Base-by-base conservation (phyloP, 2,888 invertebrate species). In the Stenichneumon culpator region DNA sequence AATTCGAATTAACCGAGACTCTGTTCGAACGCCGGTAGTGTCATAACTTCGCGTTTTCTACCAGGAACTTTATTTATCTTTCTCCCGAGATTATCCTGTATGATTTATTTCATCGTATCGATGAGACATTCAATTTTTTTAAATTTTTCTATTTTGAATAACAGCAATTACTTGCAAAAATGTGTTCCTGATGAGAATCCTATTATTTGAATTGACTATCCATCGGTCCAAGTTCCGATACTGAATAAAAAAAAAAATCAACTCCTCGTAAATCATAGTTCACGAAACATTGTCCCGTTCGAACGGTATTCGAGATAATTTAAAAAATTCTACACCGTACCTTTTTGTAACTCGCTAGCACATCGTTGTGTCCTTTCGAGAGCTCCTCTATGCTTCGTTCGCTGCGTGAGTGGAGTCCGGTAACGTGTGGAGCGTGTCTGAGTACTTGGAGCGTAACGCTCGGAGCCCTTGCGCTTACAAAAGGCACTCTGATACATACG, bases 1-100 rank as follows among this genome's bases (percentile, higher is more conserved):
- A 60, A 81, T 80, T 84, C 67, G 78, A 86, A 84, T 87, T 84
- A 83, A 25, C 86, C 60, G 86, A 79, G 69, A 84, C 54, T 65
- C 39, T 68, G 74, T 69, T 63, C 52, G 67, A 73, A 78, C 47
- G 70, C 2, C 67, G 25, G 7, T 52, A 11, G 70, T 78, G 77
- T 81, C 81, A 70, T 63, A 79, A 68, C 80, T 80, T 72, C 57
- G 67, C 80, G 67, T 68, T 74, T 74, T 39, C 25, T 22, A 74
- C 11, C 22, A 19, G 19, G 36, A 16, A 44, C 14, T 32, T 9
- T 44, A 44, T 25, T 22, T 72, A 47, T 73, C 39, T 47, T 39
- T 16, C 39, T 54, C 32, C 39, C 16, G 22, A 22, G 14, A 47
- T 52, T 36, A 22, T 22, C 14, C 47, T 70, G 25, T 67, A 25